Evolutionary conservation across 37 sponge, comb jelly and placozoan species (phyloP).

Genomic region (Theonella swinhoei): DNA sequence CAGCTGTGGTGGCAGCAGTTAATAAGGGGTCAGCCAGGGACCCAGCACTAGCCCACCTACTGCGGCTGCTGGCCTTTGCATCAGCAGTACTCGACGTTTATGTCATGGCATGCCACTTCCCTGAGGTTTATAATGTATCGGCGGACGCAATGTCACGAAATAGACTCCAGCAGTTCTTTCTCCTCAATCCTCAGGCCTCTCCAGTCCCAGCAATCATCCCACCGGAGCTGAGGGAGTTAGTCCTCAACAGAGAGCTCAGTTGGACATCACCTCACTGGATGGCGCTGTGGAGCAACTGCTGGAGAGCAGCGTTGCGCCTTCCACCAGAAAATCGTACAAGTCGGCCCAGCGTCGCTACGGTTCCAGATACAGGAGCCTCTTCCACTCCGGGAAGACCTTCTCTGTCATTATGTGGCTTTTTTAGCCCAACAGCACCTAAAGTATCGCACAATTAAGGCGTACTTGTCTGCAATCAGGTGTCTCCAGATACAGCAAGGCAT

Average conservation of each 20-base stretch:
- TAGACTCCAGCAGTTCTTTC: constrained; percentile 9
- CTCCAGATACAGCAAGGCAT: not conserved
- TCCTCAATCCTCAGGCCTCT: constrained; percentile 10
- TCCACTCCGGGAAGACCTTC: not conserved
- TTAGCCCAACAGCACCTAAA: not conserved
- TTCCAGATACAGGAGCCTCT: not conserved
- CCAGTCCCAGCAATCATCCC: too few relatives aligned
- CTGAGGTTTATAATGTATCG: not conserved
- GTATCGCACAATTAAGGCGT: not conserved
- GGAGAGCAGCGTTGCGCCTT: not conserved
- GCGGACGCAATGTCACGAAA: constrained; percentile 28
- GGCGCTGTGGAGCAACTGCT: not conserved
- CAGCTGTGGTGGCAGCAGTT: too few relatives aligned
- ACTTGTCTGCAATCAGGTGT: not conserved
- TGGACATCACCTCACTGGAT: not conserved
- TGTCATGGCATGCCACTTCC: too few relatives aligned
- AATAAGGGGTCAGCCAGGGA: not conserved
- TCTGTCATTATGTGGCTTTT: not conserved
- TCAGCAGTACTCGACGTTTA: too few relatives aligned
- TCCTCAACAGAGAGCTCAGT: constrained; percentile 4
- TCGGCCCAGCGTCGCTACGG: not conserved
- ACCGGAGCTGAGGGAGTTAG: not conserved
- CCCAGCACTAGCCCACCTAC: not conserved
- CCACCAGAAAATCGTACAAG: not conserved
- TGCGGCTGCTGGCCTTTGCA: not conserved